phyloP scores from a whole-genome alignment of 2,113 vertebrate species.

The Orycteropus afer region DNA sequence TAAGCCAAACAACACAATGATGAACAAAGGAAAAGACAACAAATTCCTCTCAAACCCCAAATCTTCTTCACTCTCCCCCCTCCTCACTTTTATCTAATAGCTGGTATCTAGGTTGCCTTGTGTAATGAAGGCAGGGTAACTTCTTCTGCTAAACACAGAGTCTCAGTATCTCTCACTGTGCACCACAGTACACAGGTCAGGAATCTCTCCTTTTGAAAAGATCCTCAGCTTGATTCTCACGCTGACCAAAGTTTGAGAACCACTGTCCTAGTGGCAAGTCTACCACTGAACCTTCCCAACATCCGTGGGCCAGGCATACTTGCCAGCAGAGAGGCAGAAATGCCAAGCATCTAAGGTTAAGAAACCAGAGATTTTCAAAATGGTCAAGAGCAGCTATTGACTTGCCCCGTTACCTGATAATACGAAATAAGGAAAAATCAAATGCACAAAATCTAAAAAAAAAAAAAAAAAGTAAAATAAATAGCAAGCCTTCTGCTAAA shows the following conservation, averaged over 20 bases:
- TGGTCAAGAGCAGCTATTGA: not conserved
- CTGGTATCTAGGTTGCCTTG: not conserved
- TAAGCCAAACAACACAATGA: not conserved
- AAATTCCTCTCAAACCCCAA: not conserved
- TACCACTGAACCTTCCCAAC: not conserved
- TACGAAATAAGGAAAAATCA: not conserved
- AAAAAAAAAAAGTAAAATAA: conserved; percentile 43
- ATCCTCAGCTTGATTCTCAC: not conserved
- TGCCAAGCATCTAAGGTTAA: not conserved
- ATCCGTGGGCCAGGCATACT: not conserved
- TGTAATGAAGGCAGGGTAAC: conserved; percentile 7
- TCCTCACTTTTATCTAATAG: not conserved
- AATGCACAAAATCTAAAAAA: not conserved
- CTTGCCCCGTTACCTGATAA: not conserved
- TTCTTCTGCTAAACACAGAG: not conserved
- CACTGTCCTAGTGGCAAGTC: not conserved
- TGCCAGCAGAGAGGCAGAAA: not conserved
- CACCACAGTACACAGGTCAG: not conserved
- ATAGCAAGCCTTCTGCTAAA: not conserved
- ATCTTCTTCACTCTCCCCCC: not conserved
- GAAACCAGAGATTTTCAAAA: not conserved
- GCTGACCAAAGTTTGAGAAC: not conserved
- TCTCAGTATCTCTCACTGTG: not conserved
- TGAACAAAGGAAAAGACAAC: not conserved
- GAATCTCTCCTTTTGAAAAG: not conserved